Evolutionary conservation across 2,888 invertebrate genomes (phyloP).

Genomic region (Ornithoptera priamus): DNA sequence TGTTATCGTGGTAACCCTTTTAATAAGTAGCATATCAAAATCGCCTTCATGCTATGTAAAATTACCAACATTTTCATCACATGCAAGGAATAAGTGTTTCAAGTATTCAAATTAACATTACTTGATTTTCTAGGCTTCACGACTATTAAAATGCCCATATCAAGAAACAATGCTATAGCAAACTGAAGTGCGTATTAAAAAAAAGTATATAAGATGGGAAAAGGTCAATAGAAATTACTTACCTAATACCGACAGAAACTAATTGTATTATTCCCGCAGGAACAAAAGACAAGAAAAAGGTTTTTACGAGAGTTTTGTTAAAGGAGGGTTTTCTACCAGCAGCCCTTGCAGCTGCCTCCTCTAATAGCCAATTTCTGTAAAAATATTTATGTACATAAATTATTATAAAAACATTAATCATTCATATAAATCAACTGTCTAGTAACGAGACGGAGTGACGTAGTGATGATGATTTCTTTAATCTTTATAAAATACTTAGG

Average conservation of each 20-base stretch:
- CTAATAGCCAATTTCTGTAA: slow-evolving; percentile 60
- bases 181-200: neutral
- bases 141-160: slow-evolving; percentile 2
- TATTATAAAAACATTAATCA: no score
- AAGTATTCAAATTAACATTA: slow-evolving; percentile 18
- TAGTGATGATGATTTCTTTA: no score
- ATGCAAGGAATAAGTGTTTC: slow-evolving; percentile 11
- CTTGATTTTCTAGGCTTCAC: slow-evolving; percentile 17
- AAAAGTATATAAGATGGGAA: neutral
- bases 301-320: slow-evolving; percentile 49
- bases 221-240: slow-evolving; percentile 30
- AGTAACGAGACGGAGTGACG: neutral
- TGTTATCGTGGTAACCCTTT: slow-evolving; percentile 1
- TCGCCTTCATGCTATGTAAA: slow-evolving; percentile 3
- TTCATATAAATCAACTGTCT: neutral
- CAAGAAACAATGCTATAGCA: slow-evolving; percentile 3
- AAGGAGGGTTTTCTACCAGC: slow-evolving; percentile 56
- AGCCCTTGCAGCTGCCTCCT: slow-evolving; percentile 53
- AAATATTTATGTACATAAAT: neutral
- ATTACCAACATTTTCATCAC: slow-evolving; percentile 7
- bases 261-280: slow-evolving; percentile 66
- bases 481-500: no score
- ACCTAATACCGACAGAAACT: slow-evolving; percentile 51
- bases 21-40: slow-evolving; percentile 12
- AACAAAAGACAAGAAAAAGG: slow-evolving; percentile 59